These are phyloP conservation scores for Aradophagus sp. DNA, from an alignment of 1,140 invertebrate genomes.

Conservation along the genomic window DNA sequence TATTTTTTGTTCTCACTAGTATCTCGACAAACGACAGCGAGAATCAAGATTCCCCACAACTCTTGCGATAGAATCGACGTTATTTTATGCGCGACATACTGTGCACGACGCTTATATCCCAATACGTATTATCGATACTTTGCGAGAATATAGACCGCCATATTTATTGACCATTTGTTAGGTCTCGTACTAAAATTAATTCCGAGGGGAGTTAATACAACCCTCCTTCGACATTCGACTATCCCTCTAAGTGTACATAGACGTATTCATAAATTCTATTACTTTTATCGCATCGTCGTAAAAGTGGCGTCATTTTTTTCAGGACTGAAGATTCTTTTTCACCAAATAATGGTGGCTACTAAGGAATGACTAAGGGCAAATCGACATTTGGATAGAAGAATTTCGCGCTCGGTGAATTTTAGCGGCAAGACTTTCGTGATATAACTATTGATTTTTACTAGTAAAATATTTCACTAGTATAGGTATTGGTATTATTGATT, in stretches of 20 bases:
- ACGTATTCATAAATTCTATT: conserved; percentile 36
- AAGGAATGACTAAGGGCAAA: too few species aligned
- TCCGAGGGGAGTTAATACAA: conserved; percentile 42
- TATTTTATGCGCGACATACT: conserved; percentile 32
- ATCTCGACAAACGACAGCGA: conserved; percentile 24
- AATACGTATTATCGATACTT: conserved; percentile 36
- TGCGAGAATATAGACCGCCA: conserved; percentile 24
- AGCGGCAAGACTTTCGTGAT: too few species aligned
- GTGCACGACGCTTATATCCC: too few species aligned
- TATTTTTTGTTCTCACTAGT: conserved; percentile 7
- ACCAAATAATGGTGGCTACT: too few species aligned
- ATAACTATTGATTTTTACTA: too few species aligned
- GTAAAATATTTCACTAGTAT: too few species aligned
- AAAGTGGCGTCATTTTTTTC: conserved; percentile 16
- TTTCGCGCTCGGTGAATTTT: too few species aligned
- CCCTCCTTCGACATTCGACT: conserved; percentile 25
- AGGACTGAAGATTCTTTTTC: too few species aligned
- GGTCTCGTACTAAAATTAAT: conserved; percentile 49
- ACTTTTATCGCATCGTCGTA: conserved; percentile 21
- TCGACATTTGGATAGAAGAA: too few species aligned
- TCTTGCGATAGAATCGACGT: conserved; percentile 34
- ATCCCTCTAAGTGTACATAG: conserved; percentile 28
- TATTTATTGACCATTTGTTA: conserved; percentile 58
- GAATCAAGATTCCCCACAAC: conserved; percentile 40
- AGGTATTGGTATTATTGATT: too few species aligned